Evolutionary conservation across 2,113 vertebrate genomes (phyloP).

Genomic region (Colossoma macropomum): DNA sequence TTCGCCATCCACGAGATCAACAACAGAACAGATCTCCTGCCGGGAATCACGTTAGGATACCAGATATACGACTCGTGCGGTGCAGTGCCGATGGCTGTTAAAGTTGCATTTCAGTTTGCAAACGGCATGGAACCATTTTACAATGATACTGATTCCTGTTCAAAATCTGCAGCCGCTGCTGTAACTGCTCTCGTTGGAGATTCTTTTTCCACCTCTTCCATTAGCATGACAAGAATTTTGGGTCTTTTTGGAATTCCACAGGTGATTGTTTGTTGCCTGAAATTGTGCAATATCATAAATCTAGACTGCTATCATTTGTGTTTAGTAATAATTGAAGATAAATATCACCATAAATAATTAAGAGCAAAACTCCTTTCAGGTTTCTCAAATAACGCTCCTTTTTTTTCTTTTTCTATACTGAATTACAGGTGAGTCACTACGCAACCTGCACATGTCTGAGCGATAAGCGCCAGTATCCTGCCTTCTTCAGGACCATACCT

Average conservation of each 20-base stretch:
- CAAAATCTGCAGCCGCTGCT: conserved; percentile 41
- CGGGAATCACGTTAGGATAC: not conserved
- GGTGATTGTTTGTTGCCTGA: too few species aligned
- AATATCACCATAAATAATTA: too few species aligned
- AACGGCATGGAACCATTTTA: conserved; percentile 36
- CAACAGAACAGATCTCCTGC: not conserved
- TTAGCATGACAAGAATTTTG: conserved; percentile 65
- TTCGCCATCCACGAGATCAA: not conserved
- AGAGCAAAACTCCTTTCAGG: too few species aligned
- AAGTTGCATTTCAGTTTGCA: not conserved
- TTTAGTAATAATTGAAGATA: too few species aligned
- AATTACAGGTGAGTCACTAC: too few species aligned
- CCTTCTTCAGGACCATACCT: too few species aligned
- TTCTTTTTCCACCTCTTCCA: conserved; percentile 69
- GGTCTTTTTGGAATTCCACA: conserved; percentile 41
- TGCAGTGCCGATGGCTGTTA: not conserved
- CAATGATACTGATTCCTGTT: conserved; percentile 36
- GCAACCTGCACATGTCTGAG: too few species aligned
- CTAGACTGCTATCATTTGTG: too few species aligned
- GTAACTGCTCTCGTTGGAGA: conserved; percentile 63
- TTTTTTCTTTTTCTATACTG: too few species aligned
- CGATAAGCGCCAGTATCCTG: too few species aligned
- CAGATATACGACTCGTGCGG: not conserved
- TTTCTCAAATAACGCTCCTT: too few species aligned
- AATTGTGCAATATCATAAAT: too few species aligned